These are phyloP conservation scores for Dendrophyllia cribrosa DNA, from an alignment of 64 coral and sea anemone genomes.

Conservation along the genomic window DNA sequence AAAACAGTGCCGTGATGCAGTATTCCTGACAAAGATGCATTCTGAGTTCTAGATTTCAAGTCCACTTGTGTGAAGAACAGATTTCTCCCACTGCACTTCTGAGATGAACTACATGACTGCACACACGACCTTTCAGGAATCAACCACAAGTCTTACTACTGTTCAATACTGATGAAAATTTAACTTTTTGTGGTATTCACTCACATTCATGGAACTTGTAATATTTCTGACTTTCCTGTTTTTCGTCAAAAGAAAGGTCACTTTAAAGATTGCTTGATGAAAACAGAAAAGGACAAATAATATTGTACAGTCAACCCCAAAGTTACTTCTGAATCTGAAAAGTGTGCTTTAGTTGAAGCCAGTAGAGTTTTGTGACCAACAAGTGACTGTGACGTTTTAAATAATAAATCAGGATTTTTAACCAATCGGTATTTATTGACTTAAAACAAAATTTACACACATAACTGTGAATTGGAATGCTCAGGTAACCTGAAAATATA, in stretches of 20 bases:
- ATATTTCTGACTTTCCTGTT: not conserved
- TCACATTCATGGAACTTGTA: not conserved
- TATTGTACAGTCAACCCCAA: not conserved
- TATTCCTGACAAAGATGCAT: not conserved
- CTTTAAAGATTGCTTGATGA: not conserved
- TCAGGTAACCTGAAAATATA: not conserved
- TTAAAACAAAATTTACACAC: conserved; percentile 41
- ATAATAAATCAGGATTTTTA: conserved; percentile 36
- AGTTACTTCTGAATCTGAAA: too few relatives aligned
- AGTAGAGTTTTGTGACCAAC: conserved; percentile 14
- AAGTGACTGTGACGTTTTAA: conserved; percentile 17
- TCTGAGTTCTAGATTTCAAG: not conserved
- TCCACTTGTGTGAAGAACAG: not conserved
- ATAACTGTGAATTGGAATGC: conserved; percentile 11
- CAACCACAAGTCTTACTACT: conserved; percentile 21
- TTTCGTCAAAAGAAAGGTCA: not conserved
- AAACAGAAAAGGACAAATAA: not conserved
- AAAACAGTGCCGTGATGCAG: not conserved
- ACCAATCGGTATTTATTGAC: conserved; percentile 35
- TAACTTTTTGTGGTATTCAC: conserved; percentile 56
- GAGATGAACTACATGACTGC: not conserved
- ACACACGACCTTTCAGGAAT: conserved; percentile 27
- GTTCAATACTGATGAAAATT: conserved; percentile 46
- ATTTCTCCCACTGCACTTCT: not conserved
- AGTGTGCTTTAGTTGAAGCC: not conserved